Base-by-base conservation (phyloP, 1,140 invertebrate genomes). In the Drosophila nikananu region DNA sequence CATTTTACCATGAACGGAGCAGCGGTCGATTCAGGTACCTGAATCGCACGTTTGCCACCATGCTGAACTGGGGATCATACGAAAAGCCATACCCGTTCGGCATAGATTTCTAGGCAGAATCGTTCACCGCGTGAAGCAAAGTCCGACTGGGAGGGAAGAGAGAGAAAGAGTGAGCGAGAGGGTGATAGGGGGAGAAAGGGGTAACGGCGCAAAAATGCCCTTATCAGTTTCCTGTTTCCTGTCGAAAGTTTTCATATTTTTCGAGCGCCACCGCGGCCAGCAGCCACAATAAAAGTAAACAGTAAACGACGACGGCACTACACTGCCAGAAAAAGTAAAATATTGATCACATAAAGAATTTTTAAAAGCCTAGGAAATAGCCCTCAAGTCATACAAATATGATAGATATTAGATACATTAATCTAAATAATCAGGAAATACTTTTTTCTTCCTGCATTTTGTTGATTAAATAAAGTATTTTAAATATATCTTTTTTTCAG, bases 241-340 rank as follows among this genome's bases (percentile, higher is more conserved):
- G 90, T 92, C 86, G 86, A 92, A 92, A 92, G 90, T 92, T 92
- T 92, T 92, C 90, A 92, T 92, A 92, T 92, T 92, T 92, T 92
- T 81, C 81, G 74, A 78, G 41, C 81, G 80, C 80, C 76, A 60
- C 75, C 80, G 60, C 80, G 73, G 19, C 74, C 66, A 81, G 55
- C 57, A 73, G 73, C 68, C 68, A 80, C 71, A 74, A 64, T 74
- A 89, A 77, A 77, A 80, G 65, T 64, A 77, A 81, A 78, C 73
- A 87, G 83, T 70, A 79, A 79, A 75, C 75, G 77, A 78, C 54
- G 55, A 63, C 46, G 49, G 63, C 42, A 52, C 10, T 46, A 23
- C 66, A 71, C 46, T 63, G 25, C 21, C 54, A 60, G 60, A 27
- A 58, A 77, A 55, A 13, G 5, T 35, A 0, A n/a, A 10, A 10